A percentile compares a stretch with the other conserved stretches of the same genome.
Conservation (phyloP, 92 coral and sea anemone species). For the Phenganax stokvisi region DNA sequence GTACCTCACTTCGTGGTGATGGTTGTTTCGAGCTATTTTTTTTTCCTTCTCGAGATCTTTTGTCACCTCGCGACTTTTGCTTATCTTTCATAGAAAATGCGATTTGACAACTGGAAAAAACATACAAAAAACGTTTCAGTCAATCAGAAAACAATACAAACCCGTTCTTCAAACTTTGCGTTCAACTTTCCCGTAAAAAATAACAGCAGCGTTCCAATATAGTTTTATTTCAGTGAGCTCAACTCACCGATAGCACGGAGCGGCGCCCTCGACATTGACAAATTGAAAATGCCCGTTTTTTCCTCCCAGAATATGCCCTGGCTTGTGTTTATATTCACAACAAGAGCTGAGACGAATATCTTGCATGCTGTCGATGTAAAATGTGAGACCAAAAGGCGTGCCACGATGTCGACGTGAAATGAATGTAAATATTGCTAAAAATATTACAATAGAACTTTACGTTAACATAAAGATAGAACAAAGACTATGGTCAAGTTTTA, state of each 20-base stretch:
- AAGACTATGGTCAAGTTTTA: no score
- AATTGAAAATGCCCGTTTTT: constrained; percentile 96
- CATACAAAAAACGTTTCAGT: background rate
- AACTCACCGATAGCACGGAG: constrained; percentile 87
- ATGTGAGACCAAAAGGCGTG: constrained; percentile 93
- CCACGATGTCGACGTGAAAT: constrained; percentile 97
- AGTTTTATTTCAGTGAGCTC: background rate
- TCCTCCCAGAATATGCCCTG: constrained; percentile 84
- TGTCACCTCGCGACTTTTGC: constrained; percentile 18
- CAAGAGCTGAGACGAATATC: constrained; percentile 93
- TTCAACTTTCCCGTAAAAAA: background rate
- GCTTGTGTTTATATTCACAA: constrained; percentile 97
- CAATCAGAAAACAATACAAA: background rate
- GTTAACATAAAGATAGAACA: background rate
- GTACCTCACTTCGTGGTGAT: background rate
- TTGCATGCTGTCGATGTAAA: constrained; percentile 93
- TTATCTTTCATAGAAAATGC: constrained; percentile 55
- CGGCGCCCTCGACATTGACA: constrained; percentile 94
- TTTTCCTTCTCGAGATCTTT: background rate
- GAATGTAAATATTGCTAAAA: constrained; percentile 84
- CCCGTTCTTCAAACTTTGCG: no score
- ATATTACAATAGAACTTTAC: constrained; percentile 5
- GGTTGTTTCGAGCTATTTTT: background rate
- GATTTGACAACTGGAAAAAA: constrained; percentile 59
- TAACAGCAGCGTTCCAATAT: background rate